Conservation (phyloP, 2,113 vertebrate genomes). For the Nesogale talazaci region DNA sequence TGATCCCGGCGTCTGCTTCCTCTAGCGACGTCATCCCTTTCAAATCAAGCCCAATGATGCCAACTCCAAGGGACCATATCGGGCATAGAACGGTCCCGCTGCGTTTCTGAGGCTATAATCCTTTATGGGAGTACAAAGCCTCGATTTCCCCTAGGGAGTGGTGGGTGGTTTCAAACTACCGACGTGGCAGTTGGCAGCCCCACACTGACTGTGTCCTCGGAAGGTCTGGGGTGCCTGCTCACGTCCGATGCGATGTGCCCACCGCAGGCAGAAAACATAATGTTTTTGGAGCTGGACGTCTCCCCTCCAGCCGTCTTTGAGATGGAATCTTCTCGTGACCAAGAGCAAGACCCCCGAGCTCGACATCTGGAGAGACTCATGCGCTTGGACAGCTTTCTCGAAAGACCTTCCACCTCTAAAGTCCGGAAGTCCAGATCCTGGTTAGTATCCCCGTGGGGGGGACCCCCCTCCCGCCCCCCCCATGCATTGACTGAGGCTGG, state of each 20-base stretch:
- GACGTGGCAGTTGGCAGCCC: too few species aligned
- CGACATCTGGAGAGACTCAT: conserved; percentile 88
- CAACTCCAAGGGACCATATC: too few species aligned
- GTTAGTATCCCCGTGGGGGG: conserved; percentile 83
- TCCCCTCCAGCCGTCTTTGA: conserved; percentile 92
- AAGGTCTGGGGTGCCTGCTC: not conserved
- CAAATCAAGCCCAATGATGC: too few species aligned
- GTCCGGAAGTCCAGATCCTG: conserved; percentile 95
- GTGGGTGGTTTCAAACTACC: too few species aligned
- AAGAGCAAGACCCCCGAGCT: conserved; percentile 88
- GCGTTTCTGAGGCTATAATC: too few species aligned
- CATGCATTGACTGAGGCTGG: not conserved
- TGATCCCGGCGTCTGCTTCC: not conserved
- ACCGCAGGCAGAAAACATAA: conserved; percentile 95
- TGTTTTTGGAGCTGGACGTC: conserved; percentile 96
- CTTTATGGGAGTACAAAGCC: too few species aligned
- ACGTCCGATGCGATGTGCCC: not conserved
- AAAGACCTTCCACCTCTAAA: conserved; percentile 87
- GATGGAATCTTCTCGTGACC: conserved; percentile 87
- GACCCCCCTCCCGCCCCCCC: too few species aligned
- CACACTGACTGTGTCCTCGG: not conserved
- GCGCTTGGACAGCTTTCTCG: conserved; percentile 90
- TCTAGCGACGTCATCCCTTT: not conserved
- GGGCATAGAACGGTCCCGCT: too few species aligned
- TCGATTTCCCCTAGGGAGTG: too few species aligned